Base-by-base conservation (phyloP, 2,797 vertebrate species). In the Argentina silus region DNA sequence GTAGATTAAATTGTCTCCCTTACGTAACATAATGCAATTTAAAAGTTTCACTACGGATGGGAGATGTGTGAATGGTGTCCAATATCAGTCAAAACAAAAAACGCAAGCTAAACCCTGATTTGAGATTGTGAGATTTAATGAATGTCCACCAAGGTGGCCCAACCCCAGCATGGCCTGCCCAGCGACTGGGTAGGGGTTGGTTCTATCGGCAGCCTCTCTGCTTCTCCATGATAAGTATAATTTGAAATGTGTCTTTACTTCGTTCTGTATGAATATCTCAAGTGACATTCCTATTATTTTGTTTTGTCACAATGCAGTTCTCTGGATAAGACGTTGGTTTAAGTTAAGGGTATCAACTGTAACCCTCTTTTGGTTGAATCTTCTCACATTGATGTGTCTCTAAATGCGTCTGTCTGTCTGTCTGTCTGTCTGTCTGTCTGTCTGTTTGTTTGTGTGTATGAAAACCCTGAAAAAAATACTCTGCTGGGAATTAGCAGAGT, bases 21-120 rank as follows among this genome's bases (percentile, higher is more conserved):
- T 60, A 66, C 76, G 69, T 73, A 65, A 76, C 70, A 64, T 74
- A 11, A 11, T 81, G 76, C 56, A 17, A 9, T 75, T 36, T 73
- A 72, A 77, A 70, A 27, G 43, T 78, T 67, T 80, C 70, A 21
- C 60, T 77, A 43, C 1, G 57, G n/a, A 27, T 70, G 79, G 64
- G 75, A 60, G 60, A 44, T 14, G 27, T 70, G 74, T 72, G 68
- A 70, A 57, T 73, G 0, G 5, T 8, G 62, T 17, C 74, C 74
- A 73, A 53, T 76, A 78, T 83, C 74, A 71, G 68, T 76, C 72
- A 70, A 74, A 73, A 78, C 70, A 57, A 69, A 42, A 78, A 67
- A 69, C 80, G 77, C 78, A 50, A 69, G 81, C 64, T 36, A 12
- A 65, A 3, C 44, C 23, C 67, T 71, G 8, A 47, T 78, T 73